Evolutionary conservation across 1,140 invertebrate species (phyloP).

Genomic region (Dryas iulia): DNA sequence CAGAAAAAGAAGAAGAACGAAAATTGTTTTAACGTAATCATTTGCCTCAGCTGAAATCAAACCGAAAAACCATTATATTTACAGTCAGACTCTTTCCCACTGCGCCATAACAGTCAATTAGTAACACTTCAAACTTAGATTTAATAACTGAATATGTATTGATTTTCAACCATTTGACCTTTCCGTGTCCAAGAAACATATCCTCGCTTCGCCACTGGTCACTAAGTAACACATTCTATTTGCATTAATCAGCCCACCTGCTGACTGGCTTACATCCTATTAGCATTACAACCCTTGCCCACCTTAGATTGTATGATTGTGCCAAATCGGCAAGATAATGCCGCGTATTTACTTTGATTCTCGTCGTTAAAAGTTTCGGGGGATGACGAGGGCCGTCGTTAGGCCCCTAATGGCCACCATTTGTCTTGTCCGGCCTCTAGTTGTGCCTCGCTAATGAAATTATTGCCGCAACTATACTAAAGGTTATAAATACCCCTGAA

Average conservation of each 20-base stretch:
- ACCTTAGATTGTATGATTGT: constrained; percentile 53
- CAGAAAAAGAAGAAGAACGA: no score
- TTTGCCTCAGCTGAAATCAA: no score
- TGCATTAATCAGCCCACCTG: constrained; percentile 32
- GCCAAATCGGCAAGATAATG: constrained; percentile 75
- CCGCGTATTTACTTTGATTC: constrained; percentile 78
- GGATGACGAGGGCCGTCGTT: constrained; percentile 76
- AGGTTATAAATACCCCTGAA: constrained; percentile 78
- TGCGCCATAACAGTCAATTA: no score
- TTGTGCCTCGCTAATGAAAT: constrained; percentile 78
- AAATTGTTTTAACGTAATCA: no score
- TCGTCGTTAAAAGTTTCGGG: constrained; percentile 76
- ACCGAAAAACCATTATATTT: no score
- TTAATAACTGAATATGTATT: no score
- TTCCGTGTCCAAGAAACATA: constrained; percentile 20
- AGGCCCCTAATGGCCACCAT: constrained; percentile 75
- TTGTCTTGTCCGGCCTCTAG: constrained; percentile 79
- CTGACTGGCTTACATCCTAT: constrained; percentile 39
- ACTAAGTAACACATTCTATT: constrained; percentile 36
- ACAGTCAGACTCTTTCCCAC: no score
- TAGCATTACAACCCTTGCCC: constrained; percentile 34
- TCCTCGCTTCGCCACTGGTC: constrained; percentile 36
- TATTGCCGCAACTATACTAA: constrained; percentile 80
- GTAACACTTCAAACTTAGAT: no score
- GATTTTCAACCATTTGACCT: no score